Base-by-base conservation (phyloP, 2,113 vertebrate genomes). In the Falcunculus frontatus region DNA sequence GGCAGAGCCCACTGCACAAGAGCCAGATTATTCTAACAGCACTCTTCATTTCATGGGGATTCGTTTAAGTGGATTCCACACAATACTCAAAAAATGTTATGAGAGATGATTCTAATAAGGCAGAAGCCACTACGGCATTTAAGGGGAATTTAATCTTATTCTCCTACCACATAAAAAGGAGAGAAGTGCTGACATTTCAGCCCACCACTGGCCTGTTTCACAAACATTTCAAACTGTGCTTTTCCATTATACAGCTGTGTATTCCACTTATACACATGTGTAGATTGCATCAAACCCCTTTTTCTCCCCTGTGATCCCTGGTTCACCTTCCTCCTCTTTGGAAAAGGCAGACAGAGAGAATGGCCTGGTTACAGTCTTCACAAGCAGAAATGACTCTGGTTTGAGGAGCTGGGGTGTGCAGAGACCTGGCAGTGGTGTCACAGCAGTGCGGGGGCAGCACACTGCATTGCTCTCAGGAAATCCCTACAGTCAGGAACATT, bases 91-190 rank as follows among this genome's bases (percentile, higher is more conserved):
- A 96, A 96, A 96, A 95, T 93, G 90, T 95, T 96, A 91, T 64
- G 82, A 97, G 96, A 97, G 94, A 92, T 83, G 94, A 97, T 92
- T 97, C 93, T 97, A 97, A 97, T 96, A 97, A 95, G 93, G 94
- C 92, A 96, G 95, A 97, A 94, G 94, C 96, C 91, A 82, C 91
- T 87, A 78, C 0, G 47, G 90, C 87, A 93, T 95, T 96, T 93
- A 96, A 89, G 23, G 80, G 79, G 95, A 96, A 96, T 97, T 96
- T 94, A 97, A 96, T 97, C 87, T 97, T 85, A 96, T 96, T 96
- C 95, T 93, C 35, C 80, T 80, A 90, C 95, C 94, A 92, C 90
- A 96, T 94, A 56, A 96, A 94, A 96, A 74, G 85, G 37, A 89
- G 41, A 89, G 81, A 94, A 97, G 82, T 95, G 95, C 94, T 96